Base-by-base conservation (phyloP, 2,113 vertebrate genomes). In the Clarias macrocephalus region DNA sequence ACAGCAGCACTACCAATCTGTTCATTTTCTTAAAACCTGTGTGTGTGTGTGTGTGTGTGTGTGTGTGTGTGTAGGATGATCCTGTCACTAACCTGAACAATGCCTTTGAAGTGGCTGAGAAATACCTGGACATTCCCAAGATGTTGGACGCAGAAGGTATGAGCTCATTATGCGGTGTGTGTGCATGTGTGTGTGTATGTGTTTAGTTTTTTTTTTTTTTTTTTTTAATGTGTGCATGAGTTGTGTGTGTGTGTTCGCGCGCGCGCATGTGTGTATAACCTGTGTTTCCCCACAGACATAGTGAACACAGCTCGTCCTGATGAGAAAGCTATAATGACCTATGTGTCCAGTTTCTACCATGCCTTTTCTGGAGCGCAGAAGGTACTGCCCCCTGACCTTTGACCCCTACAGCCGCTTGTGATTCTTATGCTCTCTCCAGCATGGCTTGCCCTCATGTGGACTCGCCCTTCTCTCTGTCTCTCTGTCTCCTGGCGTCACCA, bases 331-430 rank as follows among this genome's bases (percentile, higher is more conserved):
- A 98, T 99, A 94, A 99, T 99, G 98, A 99, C 98, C 93, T 99
- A 99, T 95, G 97, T 99, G 89, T 99, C 98, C 96, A 96, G 97
- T 97, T 99, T 99, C 97, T 99, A 99, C 97, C 98, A 99, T 95
- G 98, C 98, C 91, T 99, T 99, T 95, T 98, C 98, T 90, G 97
- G 98, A 93, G 97, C 97, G 21, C 97, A 98, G 95, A 98, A 99
- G 97, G 97, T 98, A 96, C 93, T 92, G 87, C 48, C 28, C 73
- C 65, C 86, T 65, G 56, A 52, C 65, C 86, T 42, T 42, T 82
- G 62, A 52, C 83, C 77, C 73, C 63, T 28, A 72, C 63, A 57
- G 70, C 83, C 60, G 57, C 72, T 83, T 86, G 48, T 80, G 63
- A 81, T 37, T 85, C 88, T 88, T 59, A 33, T 54, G 25, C 80